Percentiles rank a stretch among this genome's conserved stretches.
phyloP scores from a whole-genome alignment of 2,888 invertebrate species.

The Cyaniris semiargus region DNA sequence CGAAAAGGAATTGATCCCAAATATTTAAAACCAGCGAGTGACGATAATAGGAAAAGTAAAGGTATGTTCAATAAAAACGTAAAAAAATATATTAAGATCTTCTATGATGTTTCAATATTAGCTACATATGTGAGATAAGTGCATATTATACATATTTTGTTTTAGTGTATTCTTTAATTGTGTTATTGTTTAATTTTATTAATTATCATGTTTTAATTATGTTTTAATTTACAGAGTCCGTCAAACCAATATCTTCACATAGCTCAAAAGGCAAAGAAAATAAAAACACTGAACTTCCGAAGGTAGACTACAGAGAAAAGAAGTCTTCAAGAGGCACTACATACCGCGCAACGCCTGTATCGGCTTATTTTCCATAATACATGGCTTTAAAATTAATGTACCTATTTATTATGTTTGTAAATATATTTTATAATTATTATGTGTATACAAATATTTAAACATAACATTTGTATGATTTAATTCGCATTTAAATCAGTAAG shows the following conservation, averaged over 20 bases:
- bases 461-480: neutral
- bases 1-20: conserved; percentile 67
- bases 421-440: conserved; percentile 23
- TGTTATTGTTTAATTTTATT: no score
- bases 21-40: conserved; percentile 64
- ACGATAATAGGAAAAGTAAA: conserved; percentile 45
- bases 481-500: neutral
- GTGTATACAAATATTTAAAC: neutral
- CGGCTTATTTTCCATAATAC: conserved; percentile 69
- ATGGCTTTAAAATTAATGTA: neutral
- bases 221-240: conserved; percentile 47
- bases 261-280: conserved; percentile 67
- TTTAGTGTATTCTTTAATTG: no score
- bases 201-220: neutral
- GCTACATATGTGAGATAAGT: no score
- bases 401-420: conserved; percentile 18
- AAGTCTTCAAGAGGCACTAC: conserved; percentile 61
- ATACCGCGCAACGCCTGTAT: conserved; percentile 68
- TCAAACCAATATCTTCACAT: conserved; percentile 45
- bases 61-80: neutral
- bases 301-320: conserved; percentile 71
- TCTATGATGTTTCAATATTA: no score
- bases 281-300: conserved; percentile 59
- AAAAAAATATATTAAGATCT: no score
- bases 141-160: no score